phyloP scores from a whole-genome alignment of 2,113 vertebrate genomes.

The Zapus hudsonius region DNA sequence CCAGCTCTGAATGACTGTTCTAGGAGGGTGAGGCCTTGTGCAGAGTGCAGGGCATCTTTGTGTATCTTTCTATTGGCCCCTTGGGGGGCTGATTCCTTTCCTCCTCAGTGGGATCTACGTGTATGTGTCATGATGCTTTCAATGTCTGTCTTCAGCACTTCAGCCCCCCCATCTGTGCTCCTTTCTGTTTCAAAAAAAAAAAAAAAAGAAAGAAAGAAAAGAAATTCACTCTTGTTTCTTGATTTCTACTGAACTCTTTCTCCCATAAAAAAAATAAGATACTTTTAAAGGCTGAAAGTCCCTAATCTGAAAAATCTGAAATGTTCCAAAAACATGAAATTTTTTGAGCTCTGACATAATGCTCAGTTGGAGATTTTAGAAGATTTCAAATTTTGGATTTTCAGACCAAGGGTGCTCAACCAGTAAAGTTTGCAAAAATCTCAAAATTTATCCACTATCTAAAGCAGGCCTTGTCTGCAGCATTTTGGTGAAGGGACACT shows the following conservation, averaged over 20 bases:
- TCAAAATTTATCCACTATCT: too few species aligned
- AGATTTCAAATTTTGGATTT: not conserved
- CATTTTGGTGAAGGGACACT: not conserved
- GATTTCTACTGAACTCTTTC: conserved; percentile 22
- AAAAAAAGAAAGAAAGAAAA: too few species aligned
- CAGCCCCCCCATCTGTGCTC: not conserved
- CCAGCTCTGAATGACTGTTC: not conserved
- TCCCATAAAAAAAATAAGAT: not conserved
- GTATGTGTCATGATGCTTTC: not conserved
- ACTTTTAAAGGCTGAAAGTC: not conserved
- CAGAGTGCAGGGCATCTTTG: not conserved
- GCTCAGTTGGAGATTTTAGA: not conserved
- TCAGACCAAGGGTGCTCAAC: not conserved
- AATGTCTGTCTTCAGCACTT: not conserved
- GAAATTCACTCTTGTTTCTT: not conserved
- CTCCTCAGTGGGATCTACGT: not conserved
- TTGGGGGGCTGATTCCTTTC: not conserved
- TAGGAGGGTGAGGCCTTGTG: not conserved
- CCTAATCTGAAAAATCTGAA: not conserved
- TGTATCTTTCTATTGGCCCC: not conserved
- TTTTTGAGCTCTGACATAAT: not conserved
- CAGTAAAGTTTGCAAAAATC: not conserved
- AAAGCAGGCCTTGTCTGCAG: not conserved
- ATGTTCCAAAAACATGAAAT: not conserved
- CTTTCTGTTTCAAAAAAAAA: not conserved